phyloP scores from a whole-genome alignment of 1,140 invertebrate species.

The Rhizoglyphus robini region DNA sequence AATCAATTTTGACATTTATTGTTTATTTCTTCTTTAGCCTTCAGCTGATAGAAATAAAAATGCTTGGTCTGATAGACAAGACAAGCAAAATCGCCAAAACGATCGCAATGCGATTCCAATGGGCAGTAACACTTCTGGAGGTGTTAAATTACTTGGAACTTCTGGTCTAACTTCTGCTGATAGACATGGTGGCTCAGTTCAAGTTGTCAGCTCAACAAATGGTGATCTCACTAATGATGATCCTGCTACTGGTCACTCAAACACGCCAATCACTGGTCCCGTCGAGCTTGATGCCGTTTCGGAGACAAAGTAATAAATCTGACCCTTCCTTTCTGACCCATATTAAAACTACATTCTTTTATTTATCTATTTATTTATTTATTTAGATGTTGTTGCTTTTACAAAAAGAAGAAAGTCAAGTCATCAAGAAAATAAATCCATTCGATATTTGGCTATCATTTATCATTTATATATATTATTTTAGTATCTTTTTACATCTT shows the following conservation, averaged over 20 bases:
- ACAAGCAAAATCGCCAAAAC: neutral
- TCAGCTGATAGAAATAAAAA: slow-evolving; percentile 20
- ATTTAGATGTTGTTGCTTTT: slow-evolving; percentile 16
- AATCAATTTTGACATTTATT: neutral
- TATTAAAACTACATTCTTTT: neutral
- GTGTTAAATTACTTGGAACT: slow-evolving; percentile 10
- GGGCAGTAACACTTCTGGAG: neutral
- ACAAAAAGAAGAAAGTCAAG: slow-evolving; percentile 16
- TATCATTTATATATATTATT: neutral
- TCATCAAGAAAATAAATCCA: slow-evolving; percentile 1
- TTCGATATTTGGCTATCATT: neutral
- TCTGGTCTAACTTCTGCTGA: slow-evolving; percentile 23
- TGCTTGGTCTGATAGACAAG: slow-evolving; percentile 16
- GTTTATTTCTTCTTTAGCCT: neutral
- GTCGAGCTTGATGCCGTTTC: slow-evolving; percentile 71
- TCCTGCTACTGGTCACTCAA: slow-evolving; percentile 85
- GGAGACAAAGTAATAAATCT: slow-evolving; percentile 38
- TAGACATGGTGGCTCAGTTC: slow-evolving; percentile 34
- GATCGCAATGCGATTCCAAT: slow-evolving; percentile 1
- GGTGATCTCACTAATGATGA: slow-evolving; percentile 87
- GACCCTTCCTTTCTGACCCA: neutral
- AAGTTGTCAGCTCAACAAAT: slow-evolving; percentile 95
- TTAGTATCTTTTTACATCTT: neutral
- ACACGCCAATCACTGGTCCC: slow-evolving; percentile 82
- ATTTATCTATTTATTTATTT: neutral